These are phyloP conservation scores for Phenacoccus solenopsis DNA, from an alignment of 1,140 invertebrate genomes.

Conservation along the genomic window DNA sequence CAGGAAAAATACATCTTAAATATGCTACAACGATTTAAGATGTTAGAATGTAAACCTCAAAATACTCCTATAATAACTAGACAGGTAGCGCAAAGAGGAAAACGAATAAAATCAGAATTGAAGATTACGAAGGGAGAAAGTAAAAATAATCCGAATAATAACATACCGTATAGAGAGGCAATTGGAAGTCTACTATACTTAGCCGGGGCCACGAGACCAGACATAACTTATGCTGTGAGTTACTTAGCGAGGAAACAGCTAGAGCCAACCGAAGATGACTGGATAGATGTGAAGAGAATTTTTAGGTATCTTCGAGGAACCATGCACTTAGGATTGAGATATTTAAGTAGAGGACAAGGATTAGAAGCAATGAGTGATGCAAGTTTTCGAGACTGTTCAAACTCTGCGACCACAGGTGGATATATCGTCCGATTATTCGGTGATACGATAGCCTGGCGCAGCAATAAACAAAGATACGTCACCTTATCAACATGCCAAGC, in stretches of 20 bases:
- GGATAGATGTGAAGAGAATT: slow-evolving; percentile 31
- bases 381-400: too few relatives aligned
- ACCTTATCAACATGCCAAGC: too few relatives aligned
- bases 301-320: slow-evolving; percentile 35
- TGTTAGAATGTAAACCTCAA: slow-evolving; percentile 18
- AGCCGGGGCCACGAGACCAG: slow-evolving; percentile 30
- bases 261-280: slow-evolving; percentile 28
- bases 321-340: slow-evolving; percentile 21
- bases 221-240: slow-evolving; percentile 34
- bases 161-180: slow-evolving; percentile 32
- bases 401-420: too few relatives aligned
- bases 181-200: slow-evolving; percentile 34
- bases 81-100: neutral
- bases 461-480: too few relatives aligned
- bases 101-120: neutral
- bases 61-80: slow-evolving; percentile 8
- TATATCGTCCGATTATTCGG: too few relatives aligned
- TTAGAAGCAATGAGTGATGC: too few relatives aligned
- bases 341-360: neutral
- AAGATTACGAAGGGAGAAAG: slow-evolving; percentile 21
- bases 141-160: too few relatives aligned
- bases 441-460: too few relatives aligned
- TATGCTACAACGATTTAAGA: slow-evolving; percentile 20
- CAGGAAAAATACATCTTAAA: slow-evolving; percentile 19
- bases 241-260: slow-evolving; percentile 27